Conservation (phyloP, 2,113 vertebrate genomes). For the Thermophis baileyi region DNA sequence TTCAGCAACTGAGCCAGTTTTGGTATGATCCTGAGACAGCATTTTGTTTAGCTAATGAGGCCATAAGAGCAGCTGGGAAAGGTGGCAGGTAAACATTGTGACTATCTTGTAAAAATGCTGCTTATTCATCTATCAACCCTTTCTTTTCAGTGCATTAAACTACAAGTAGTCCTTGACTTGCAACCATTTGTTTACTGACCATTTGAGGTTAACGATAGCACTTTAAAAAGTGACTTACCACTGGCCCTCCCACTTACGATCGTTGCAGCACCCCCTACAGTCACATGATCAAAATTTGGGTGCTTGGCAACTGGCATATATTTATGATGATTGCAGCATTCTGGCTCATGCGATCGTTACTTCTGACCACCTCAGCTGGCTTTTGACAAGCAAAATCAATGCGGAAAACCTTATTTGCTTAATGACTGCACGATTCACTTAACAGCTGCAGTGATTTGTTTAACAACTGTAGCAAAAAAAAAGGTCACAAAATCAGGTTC, state of each 20-base stretch:
- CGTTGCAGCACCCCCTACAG: neutral
- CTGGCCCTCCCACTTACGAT: neutral
- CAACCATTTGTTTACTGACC: neutral
- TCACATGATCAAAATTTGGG: neutral
- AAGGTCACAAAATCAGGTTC: neutral
- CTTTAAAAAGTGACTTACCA: neutral
- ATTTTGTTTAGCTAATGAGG: conserved; percentile 77
- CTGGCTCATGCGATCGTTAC: neutral
- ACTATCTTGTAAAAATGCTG: neutral
- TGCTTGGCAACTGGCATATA: neutral
- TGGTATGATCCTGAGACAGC: conserved; percentile 93
- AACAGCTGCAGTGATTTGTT: neutral
- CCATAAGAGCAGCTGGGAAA: conserved; percentile 74
- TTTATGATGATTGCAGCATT: neutral
- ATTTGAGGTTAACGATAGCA: neutral
- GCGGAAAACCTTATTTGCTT: neutral
- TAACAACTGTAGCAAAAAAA: neutral
- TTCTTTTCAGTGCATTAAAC: neutral
- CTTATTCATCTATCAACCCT: neutral
- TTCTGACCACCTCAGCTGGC: neutral
- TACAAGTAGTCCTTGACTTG: neutral
- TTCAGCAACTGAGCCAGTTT: conserved; percentile 92
- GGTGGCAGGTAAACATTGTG: conserved; percentile 77
- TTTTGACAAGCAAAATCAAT: neutral
- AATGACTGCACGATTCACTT: neutral